Percentiles rank a stretch among this genome's conserved stretches.
These are phyloP conservation scores for Rhinichthys klamathensis DNA, from an alignment of 2,113 vertebrate species.

Conservation along the genomic window DNA sequence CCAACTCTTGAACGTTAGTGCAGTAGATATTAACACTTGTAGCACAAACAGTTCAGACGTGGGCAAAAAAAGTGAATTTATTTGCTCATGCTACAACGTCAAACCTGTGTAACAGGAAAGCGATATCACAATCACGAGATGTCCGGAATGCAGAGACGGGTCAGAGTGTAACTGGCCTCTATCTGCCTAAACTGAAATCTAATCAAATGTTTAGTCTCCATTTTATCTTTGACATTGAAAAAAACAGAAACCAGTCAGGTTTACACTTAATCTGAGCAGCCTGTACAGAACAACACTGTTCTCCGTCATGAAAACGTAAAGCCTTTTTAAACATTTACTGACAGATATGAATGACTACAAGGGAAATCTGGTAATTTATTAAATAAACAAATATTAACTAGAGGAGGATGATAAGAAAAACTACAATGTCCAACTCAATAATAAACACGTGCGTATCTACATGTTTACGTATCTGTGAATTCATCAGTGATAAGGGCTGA, in stretches of 20 bases:
- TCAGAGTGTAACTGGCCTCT: background rate
- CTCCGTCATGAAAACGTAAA: conserved; percentile 19
- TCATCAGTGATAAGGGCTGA: background rate
- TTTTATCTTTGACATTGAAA: conserved; percentile 37
- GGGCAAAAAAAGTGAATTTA: too few relatives aligned
- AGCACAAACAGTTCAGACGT: too few relatives aligned
- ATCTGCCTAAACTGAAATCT: conserved; percentile 47
- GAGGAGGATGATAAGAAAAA: background rate
- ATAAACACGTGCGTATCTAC: background rate
- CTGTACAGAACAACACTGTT: conserved; percentile 29
- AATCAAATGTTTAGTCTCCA: conserved; percentile 54
- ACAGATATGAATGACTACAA: conserved; percentile 4
- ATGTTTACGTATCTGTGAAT: background rate
- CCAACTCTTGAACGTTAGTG: too few relatives aligned
- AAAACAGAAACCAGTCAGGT: conserved; percentile 32
- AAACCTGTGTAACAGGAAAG: background rate
- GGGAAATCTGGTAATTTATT: background rate
- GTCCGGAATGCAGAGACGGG: conserved; percentile 39
- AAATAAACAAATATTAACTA: background rate
- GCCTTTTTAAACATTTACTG: background rate
- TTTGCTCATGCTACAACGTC: background rate
- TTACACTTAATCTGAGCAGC: conserved; percentile 33
- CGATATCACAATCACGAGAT: conserved; percentile 40
- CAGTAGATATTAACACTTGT: too few relatives aligned
- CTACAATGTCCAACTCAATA: background rate